A percentile compares a stretch with the other conserved stretches of the same genome.
Conservation (phyloP, 1,140 invertebrate genomes). For the Tetranychus urticae region DNA sequence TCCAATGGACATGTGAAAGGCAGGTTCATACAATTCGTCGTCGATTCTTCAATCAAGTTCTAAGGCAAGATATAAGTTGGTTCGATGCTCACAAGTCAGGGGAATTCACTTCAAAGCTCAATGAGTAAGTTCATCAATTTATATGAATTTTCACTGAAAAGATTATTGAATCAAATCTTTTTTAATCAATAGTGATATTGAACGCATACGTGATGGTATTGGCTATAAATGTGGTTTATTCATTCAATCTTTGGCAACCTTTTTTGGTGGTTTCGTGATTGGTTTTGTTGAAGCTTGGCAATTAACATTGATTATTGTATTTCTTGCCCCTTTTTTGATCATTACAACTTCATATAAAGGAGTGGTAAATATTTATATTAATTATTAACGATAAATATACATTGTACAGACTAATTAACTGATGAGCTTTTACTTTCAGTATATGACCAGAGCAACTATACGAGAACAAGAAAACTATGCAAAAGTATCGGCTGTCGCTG, state of each 20-base stretch:
- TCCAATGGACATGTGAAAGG: constrained; percentile 9
- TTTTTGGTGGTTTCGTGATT: constrained; percentile 20
- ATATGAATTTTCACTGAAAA: too few relatives aligned
- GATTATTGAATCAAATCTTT: constrained; percentile 23
- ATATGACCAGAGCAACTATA: constrained; percentile 3
- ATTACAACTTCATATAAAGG: constrained; percentile 12
- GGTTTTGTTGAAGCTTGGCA: constrained; percentile 24
- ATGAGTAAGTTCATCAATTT: constrained; percentile 14
- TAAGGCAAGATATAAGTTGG: constrained; percentile 50
- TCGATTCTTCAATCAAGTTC: constrained; percentile 23
- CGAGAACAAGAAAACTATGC: constrained; percentile 21
- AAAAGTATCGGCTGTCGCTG: constrained; percentile 23
- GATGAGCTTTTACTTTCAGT: too few relatives aligned
- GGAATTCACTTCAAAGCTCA: constrained; percentile 52
- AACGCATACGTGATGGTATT: constrained; percentile 18
- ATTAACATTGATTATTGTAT: constrained; percentile 19
- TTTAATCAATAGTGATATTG: constrained; percentile 25
- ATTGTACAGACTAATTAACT: too few relatives aligned
- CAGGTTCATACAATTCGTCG: constrained; percentile 13
- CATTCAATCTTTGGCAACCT: constrained; percentile 21
- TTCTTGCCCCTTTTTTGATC: constrained; percentile 22
- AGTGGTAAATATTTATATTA: too few relatives aligned
- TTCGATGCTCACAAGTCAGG: constrained; percentile 54
- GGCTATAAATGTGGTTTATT: constrained; percentile 29
- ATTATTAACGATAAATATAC: too few relatives aligned